phyloP scores from a whole-genome alignment of 2,888 invertebrate genomes.

The Meghimatium bilineatum region DNA sequence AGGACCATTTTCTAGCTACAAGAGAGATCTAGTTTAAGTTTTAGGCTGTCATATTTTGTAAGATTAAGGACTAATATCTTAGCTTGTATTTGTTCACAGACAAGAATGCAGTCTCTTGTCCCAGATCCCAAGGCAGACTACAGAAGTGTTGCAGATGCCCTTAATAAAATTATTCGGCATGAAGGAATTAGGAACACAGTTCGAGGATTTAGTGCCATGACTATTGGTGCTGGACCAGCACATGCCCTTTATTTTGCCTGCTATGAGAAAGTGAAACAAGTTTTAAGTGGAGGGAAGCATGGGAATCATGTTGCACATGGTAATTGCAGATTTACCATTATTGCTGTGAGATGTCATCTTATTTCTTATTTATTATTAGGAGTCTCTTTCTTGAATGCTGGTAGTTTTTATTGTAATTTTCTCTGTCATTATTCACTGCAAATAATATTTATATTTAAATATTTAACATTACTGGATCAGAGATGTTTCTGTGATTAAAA shows the following conservation, averaged over 20 bases:
- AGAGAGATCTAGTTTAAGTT: too few relatives aligned
- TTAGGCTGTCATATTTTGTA: neutral
- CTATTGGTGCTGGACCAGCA: conserved; percentile 96
- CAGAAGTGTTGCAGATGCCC: conserved; percentile 89
- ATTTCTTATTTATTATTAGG: neutral
- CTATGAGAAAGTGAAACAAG: conserved; percentile 94
- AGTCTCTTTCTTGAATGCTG: neutral
- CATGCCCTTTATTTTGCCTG: conserved; percentile 99
- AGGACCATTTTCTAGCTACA: too few relatives aligned
- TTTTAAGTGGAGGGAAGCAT: conserved; percentile 79
- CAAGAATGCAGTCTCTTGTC: conserved; percentile 96
- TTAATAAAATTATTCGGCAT: conserved; percentile 90
- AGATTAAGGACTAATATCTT: neutral
- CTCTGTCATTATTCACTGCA: too few relatives aligned
- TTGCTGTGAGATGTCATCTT: neutral
- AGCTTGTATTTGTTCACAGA: conserved; percentile 81
- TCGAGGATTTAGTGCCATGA: conserved; percentile 91
- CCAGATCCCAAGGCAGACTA: conserved; percentile 84
- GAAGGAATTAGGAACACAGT: conserved; percentile 95
- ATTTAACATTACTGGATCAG: too few relatives aligned
- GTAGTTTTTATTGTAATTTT: too few relatives aligned
- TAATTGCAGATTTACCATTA: conserved; percentile 54
- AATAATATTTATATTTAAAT: too few relatives aligned
- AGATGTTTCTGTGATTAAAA: too few relatives aligned
- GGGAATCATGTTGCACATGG: conserved; percentile 76